Base-by-base conservation (phyloP, 2,888 invertebrate species). In the Rhingia rostrata region DNA sequence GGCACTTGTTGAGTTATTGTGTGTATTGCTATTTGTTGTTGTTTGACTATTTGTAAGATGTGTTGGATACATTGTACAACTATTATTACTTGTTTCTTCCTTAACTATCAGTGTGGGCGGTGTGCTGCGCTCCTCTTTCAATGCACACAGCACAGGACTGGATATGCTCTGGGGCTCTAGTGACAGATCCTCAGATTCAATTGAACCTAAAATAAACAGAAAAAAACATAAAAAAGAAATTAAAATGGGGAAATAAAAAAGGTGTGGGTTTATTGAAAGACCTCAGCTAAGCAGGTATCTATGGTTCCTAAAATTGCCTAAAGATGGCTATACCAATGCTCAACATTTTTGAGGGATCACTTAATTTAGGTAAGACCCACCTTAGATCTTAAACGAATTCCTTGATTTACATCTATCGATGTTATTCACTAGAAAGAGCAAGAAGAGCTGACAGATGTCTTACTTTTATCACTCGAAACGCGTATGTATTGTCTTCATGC, bases 101-200 rank as follows among this genome's bases (percentile, higher is more conserved):
- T 95, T 95, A 90, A 95, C 93, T 86, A 94, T 93, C 86, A 92
- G 88, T 87, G 94, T 94, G 63, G 95, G 95, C 77, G 95, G 95
- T 74, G 95, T 95, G 88, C 93, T 93, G 89, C 93, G 93, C 89
- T 94, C 94, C 89, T 94, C 94, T 90, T 94, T 94, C 89, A 94
- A 92, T 63, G 94, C 93, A 86, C 93, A 93, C 87, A 92, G 88
- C 89, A 87, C 92, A 87, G 91, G 93, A 90, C 90, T 93, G 74
- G 91, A 88, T 54, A 89, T 88, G 88, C 89, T 91, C 90, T 90
- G 92, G 85, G 91, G 94, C 89, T 94, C 94, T 90, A 96, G 92
- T 41, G 96, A 95, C 80, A 96, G 91, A 90, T 96, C 96, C 91
- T 96, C 96, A 88, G 95, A 95, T 89, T 95, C 95, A 91, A 96